Base-by-base conservation (phyloP, 2,113 vertebrate genomes). In the Python bivittatus region DNA sequence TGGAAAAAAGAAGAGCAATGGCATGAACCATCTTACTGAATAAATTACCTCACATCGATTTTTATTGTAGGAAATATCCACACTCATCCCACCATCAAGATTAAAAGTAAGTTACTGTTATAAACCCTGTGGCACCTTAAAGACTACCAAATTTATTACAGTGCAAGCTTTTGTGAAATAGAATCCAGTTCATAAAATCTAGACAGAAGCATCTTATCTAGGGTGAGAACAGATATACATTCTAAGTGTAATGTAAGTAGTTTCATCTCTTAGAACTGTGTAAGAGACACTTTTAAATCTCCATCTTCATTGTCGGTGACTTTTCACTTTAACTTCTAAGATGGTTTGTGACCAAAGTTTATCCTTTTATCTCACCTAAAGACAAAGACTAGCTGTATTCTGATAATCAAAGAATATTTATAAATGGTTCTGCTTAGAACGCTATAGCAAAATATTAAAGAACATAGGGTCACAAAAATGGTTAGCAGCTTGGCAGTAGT, bases 101-200 rank as follows among this genome's bases (percentile, higher is more conserved):
- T 33, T 84, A 44, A n/a, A 94, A 95, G 90, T 29, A 29, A 90
- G 8, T 92, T 53, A 83, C 68, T 53, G 23, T 9, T 53, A 52
- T 89, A 38, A 42, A 72, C 79, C 83, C 89, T 84, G 5, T 22
- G 57, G 15, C 25, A 42, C 33, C 33, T 60, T 88, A 60, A 88
- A 44, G 38, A 53, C 25, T 10, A 53, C 27, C 48, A 86, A 53
- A 54, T 52, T 44, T 60, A 79, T 33, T 90, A 17, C 15, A 15
- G 29, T 23, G 4, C 23, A 38, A 42, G 29, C 10, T 27, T 89
- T 83, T 90, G 29, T 72, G 29, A 22, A 83, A 52, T 29, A 44
- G 38, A 88, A 25, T 27, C 38, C 57, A 27, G 6, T 56, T 54
- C 52, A 54, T 72, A 90, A 72, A 90, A 84, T n/a, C 56, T 23